A percentile compares a stretch with the other conserved stretches of the same genome.
These are phyloP conservation scores for Nylanderia fulva DNA, from an alignment of 1,140 invertebrate species.

Conservation along the genomic window DNA sequence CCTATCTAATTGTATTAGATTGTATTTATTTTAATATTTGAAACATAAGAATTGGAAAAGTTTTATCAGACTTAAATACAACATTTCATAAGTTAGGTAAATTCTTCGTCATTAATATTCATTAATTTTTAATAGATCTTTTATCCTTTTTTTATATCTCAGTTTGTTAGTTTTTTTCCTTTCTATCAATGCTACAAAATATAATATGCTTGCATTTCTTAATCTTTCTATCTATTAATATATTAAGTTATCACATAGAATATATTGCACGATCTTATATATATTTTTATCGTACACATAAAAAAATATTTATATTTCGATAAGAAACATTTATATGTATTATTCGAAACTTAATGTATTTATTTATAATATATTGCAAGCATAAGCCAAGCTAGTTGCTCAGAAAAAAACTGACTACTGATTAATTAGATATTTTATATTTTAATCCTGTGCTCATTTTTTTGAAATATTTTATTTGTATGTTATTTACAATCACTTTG, in stretches of 20 bases:
- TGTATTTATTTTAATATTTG: constrained; percentile 32
- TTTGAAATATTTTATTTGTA: constrained; percentile 53
- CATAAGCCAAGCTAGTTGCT: constrained; percentile 2
- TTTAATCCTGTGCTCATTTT: constrained; percentile 58
- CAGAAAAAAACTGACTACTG: neutral
- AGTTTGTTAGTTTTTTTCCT: neutral
- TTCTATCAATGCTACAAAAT: neutral
- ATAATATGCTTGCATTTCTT: neutral
- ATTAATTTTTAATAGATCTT: neutral
- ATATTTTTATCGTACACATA: neutral
- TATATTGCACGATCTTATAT: constrained; percentile 8
- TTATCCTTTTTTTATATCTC: neutral
- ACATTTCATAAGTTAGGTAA: neutral
- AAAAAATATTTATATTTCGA: neutral
- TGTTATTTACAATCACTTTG: constrained; percentile 5
- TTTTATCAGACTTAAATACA: neutral
- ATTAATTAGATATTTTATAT: constrained; percentile 32
- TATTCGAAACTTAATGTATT: too few relatives aligned
- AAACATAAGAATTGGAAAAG: neutral
- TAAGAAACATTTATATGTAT: neutral
- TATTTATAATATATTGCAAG: neutral
- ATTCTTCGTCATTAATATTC: neutral
- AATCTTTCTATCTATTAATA: neutral
- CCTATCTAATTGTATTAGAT: constrained; percentile 3
- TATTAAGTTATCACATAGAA: neutral